These are phyloP conservation scores for Tholera decimalis DNA, from an alignment of 2,888 invertebrate species.

Conservation along the genomic window DNA sequence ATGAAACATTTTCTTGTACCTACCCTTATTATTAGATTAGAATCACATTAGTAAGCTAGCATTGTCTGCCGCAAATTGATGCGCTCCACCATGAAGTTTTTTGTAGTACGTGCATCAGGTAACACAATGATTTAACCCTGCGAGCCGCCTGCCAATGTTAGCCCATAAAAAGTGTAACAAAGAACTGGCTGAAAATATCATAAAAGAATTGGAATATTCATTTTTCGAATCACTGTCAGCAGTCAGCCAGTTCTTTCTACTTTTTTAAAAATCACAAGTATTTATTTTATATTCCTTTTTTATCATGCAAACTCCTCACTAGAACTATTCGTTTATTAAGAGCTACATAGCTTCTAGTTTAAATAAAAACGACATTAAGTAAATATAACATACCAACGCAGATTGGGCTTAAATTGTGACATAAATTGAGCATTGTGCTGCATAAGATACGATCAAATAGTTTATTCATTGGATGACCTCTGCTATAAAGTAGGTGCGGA, in stretches of 20 bases:
- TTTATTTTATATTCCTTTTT: background rate
- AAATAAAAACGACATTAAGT: constrained; percentile 45
- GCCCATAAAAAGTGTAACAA: constrained; percentile 59
- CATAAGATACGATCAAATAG: constrained; percentile 62
- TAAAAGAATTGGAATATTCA: constrained; percentile 13
- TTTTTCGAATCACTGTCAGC: constrained; percentile 24
- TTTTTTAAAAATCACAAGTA: constrained; percentile 17
- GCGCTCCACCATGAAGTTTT: constrained; percentile 53
- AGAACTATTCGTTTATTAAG: constrained; percentile 10
- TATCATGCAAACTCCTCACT: background rate
- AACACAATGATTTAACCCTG: constrained; percentile 54
- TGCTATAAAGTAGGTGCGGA: constrained; percentile 29
- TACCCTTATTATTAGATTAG: constrained; percentile 71
- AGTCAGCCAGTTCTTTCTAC: background rate
- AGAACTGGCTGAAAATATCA: constrained; percentile 32
- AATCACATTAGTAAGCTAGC: constrained; percentile 64
- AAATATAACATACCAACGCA: constrained; percentile 48
- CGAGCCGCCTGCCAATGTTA: constrained; percentile 43
- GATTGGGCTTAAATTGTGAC: constrained; percentile 57
- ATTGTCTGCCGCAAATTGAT: constrained; percentile 60
- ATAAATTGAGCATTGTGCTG: constrained; percentile 63
- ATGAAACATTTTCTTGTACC: constrained; percentile 70
- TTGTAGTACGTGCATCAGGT: constrained; percentile 40
- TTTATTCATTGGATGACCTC: constrained; percentile 60
- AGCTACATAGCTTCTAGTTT: constrained; percentile 23